These are phyloP conservation scores for Semnornis frantzii DNA, from an alignment of 2,113 vertebrate genomes.

Conservation along the genomic window DNA sequence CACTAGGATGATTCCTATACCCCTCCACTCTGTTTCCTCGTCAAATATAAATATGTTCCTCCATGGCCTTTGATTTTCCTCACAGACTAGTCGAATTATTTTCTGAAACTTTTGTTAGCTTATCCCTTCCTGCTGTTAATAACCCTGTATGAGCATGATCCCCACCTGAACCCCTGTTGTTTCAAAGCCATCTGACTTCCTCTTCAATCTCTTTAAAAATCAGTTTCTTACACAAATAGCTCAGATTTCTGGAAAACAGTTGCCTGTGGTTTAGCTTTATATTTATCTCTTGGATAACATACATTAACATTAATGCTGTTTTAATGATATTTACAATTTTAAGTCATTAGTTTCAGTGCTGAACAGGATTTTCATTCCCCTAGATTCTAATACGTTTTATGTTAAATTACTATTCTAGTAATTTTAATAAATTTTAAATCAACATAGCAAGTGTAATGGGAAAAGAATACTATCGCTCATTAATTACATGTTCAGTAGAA, in stretches of 20 bases:
- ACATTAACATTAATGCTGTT: not conserved
- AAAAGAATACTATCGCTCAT: not conserved
- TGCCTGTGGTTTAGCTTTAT: not conserved
- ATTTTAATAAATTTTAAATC: slow-evolving; percentile 12
- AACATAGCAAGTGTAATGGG: not conserved
- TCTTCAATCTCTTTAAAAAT: not conserved
- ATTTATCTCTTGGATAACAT: not conserved
- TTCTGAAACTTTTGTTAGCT: not conserved
- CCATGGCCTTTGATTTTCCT: not conserved
- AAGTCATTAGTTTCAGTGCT: not conserved
- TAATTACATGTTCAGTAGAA: not conserved
- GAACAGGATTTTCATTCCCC: not conserved
- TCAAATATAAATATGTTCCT: not conserved
- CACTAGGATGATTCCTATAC: not conserved
- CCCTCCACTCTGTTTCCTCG: not conserved
- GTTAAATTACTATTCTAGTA: not conserved
- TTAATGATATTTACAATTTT: not conserved
- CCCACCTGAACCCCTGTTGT: not conserved
- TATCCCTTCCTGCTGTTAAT: not conserved
- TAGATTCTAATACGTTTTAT: not conserved
- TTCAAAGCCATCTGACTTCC: not conserved
- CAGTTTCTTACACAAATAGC: not conserved
- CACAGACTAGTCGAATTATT: not conserved
- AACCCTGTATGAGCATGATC: not conserved
- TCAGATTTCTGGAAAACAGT: not conserved